phyloP scores from a whole-genome alignment of 1,140 invertebrate genomes.

The Drosophila nikananu region DNA sequence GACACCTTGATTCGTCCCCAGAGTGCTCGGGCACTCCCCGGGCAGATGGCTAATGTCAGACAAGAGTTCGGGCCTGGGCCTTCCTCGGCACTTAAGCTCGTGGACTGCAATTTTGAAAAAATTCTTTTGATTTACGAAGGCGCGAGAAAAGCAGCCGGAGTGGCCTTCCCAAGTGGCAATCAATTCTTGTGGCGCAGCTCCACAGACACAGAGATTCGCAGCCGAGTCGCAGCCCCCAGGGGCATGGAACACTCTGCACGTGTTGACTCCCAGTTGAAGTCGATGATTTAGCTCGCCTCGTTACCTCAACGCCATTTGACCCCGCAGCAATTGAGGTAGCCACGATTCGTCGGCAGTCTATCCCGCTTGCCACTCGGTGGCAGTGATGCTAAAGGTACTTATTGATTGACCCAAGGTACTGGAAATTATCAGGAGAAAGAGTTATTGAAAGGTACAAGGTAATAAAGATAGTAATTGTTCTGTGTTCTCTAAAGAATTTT shows the following conservation, averaged over 20 bases:
- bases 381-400: slow-evolving; percentile 32
- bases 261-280: slow-evolving; percentile 70
- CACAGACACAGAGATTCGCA: slow-evolving; percentile 19
- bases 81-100: slow-evolving; percentile 38
- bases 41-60: slow-evolving; percentile 63
- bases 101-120: slow-evolving; percentile 60
- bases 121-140: slow-evolving; percentile 73
- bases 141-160: slow-evolving; percentile 42
- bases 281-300: slow-evolving; percentile 65
- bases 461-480: neutral
- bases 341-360: slow-evolving; percentile 64
- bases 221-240: slow-evolving; percentile 17
- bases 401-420: neutral
- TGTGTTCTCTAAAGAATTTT: too few relatives aligned
- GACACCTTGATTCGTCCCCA: slow-evolving; percentile 59
- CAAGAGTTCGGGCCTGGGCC: slow-evolving; percentile 34
- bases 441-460: neutral
- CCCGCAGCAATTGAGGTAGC: slow-evolving; percentile 68
- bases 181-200: slow-evolving; percentile 64
- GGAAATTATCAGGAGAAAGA: neutral
- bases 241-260: slow-evolving; percentile 55
- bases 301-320: slow-evolving; percentile 80
- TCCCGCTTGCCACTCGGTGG: slow-evolving; percentile 13
- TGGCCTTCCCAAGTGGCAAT: slow-evolving; percentile 80
- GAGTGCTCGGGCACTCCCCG: slow-evolving; percentile 54